Conservation (phyloP, 2,797 vertebrate genomes). For the Chaetophractus vellerosus region DNA sequence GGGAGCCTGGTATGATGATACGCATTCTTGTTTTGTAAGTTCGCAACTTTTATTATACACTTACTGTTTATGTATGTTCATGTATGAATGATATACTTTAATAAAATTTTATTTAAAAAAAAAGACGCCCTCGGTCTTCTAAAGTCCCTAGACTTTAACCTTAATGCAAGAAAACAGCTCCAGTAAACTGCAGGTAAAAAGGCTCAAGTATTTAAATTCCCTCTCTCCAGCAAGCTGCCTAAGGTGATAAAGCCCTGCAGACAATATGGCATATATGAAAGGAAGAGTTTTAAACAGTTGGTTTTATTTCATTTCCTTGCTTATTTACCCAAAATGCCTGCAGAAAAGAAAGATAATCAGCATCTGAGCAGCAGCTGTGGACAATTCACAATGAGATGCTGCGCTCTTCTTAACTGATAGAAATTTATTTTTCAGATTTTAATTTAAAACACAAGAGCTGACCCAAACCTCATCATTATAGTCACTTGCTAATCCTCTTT, state of each 20-base stretch:
- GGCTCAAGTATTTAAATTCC: not conserved
- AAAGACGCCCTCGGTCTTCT: not conserved
- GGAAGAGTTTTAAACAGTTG: conserved; percentile 57
- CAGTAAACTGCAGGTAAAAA: not conserved
- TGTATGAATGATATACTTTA: no score
- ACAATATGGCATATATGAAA: conserved; percentile 30
- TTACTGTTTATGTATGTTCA: no score
- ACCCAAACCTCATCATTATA: conserved; percentile 63
- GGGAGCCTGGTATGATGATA: no score
- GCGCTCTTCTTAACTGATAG: conserved; percentile 50
- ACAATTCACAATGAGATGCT: conserved; percentile 41
- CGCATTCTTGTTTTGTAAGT: no score
- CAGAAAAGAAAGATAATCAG: conserved; percentile 75
- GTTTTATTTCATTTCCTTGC: conserved; percentile 73
- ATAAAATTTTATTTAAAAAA: no score
- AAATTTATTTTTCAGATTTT: conserved; percentile 79
- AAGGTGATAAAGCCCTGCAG: conserved; percentile 7
- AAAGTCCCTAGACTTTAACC: not conserved
- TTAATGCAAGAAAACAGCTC: not conserved
- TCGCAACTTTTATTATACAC: no score
- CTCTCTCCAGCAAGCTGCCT: not conserved
- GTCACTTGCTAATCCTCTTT: conserved; percentile 63
- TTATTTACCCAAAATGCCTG: conserved; percentile 65
- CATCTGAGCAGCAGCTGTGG: conserved; percentile 34
- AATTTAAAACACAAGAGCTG: conserved; percentile 73